A percentile compares a stretch with the other conserved stretches of the same genome.
Evolutionary conservation across 2,797 vertebrate species (phyloP).

Genomic region (Trematomus bernacchii): DNA sequence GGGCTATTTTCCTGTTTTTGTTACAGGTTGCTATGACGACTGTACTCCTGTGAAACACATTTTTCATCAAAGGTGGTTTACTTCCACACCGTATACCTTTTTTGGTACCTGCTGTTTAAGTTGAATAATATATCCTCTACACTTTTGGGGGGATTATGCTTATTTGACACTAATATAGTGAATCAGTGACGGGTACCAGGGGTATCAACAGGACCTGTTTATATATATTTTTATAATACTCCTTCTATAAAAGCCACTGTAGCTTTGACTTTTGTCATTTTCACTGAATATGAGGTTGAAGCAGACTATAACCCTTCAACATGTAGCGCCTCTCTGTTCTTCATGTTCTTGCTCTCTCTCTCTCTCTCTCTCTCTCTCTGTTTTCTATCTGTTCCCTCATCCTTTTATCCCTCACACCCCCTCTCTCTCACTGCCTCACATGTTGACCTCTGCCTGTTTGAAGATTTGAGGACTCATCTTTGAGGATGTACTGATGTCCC

Average conservation of each 20-base stretch:
- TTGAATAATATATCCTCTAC: background rate
- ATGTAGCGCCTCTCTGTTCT: background rate
- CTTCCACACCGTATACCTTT: background rate
- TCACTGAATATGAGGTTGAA: background rate
- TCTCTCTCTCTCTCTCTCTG: background rate
- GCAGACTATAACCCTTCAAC: background rate
- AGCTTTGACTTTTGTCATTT: background rate
- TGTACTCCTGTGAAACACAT: background rate
- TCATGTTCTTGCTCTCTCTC: background rate
- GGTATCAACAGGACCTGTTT: background rate
- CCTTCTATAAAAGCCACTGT: no score
- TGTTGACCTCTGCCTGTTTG: constrained; percentile 27
- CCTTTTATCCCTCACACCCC: constrained; percentile 27
- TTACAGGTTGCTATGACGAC: background rate
- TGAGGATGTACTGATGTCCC: constrained; percentile 12
- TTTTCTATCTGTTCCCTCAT: constrained; percentile 14
- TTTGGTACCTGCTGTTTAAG: background rate
- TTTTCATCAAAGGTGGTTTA: no score
- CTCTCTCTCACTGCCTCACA: constrained; percentile 14
- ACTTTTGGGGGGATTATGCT: background rate
- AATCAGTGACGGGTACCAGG: background rate
- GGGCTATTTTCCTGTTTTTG: background rate
- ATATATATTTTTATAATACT: background rate
- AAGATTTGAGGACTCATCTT: constrained; percentile 46
- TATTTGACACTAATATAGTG: background rate